Base-by-base conservation (phyloP, 2,888 invertebrate genomes). In the Meiosimyza platycephala region DNA sequence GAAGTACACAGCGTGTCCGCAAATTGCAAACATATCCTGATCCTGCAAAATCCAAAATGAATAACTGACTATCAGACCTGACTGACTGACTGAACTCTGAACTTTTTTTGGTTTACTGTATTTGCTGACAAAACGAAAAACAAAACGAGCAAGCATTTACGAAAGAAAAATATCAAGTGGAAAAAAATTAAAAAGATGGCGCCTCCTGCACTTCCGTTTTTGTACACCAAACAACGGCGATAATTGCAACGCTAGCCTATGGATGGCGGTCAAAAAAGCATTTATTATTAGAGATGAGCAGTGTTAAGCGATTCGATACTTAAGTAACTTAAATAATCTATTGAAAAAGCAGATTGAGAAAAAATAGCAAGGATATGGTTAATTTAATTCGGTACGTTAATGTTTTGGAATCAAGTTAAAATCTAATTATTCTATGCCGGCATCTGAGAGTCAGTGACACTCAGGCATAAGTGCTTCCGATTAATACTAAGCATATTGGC, bases 1-100 rank as follows among this genome's bases (percentile, higher is more conserved):
- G 28, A 48, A 57, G 57, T 22, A 33, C 16, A 78, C 80, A 79
- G 81, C 79, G 80, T 82, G 81, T 82, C 82, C 82, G 80, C 82
- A 82, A 82, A 82, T 82, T 82, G 81, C 80, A 80, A 81, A 82
- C 82, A 82, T 77, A 82, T 82, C 82, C 82, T 82, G 81, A 79
- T 79, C 82, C 57, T 55, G 59, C 62, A 68, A 72, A 72, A 57
- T 60, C 33, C 16, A 69, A 73, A 69, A 50, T 54, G 33, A 59
- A n/a, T 33, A 18, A 47, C 54, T 62, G 47, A 72, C 60, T 60
- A 54, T 51, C 63, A 54, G 62, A 47, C 47, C 68, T 73, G 65
- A 65, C 47, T 52, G 64, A 69, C 54, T 63, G 72, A 69, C 48
- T 68, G 68, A 72, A 12, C 18, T 54, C 55, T 18, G 18, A 18